Conservation (phyloP, 1,140 invertebrate species). For the Zaprionus capensis region DNA sequence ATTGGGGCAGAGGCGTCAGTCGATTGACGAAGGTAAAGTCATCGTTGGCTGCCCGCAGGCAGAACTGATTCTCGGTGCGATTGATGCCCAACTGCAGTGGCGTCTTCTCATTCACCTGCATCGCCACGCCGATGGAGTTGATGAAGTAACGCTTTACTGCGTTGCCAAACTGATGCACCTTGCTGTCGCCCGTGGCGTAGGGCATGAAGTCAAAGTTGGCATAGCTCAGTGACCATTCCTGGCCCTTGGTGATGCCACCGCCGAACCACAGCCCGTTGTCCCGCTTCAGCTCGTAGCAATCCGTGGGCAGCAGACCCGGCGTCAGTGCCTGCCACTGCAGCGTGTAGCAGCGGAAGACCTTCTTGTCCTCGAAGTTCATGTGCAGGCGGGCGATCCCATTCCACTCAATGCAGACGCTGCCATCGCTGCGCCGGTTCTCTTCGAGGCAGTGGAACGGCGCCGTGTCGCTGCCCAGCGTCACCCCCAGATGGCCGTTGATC, state of each 20-base stretch:
- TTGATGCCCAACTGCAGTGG: slow-evolving; percentile 92
- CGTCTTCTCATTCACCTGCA: slow-evolving; percentile 90
- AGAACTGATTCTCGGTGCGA: slow-evolving; percentile 88
- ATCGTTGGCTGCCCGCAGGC: slow-evolving; percentile 90
- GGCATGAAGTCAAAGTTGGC: slow-evolving; percentile 89
- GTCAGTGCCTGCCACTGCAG: slow-evolving; percentile 91
- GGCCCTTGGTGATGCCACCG: slow-evolving; percentile 90
- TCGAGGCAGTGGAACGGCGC: slow-evolving; percentile 90
- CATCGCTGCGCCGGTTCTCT: slow-evolving; percentile 86
- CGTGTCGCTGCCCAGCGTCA: slow-evolving; percentile 85
- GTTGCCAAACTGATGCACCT: slow-evolving; percentile 91
- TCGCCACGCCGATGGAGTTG: slow-evolving; percentile 92
- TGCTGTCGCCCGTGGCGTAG: slow-evolving; percentile 92
- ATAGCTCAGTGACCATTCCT: slow-evolving; percentile 92
- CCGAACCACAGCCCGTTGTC: slow-evolving; percentile 91
- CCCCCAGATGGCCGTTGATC: slow-evolving; percentile 89
- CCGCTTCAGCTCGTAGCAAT: slow-evolving; percentile 91
- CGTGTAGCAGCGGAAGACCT: slow-evolving; percentile 90
- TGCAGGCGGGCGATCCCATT: slow-evolving; percentile 90
- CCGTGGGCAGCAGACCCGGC: slow-evolving; percentile 88
- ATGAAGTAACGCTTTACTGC: slow-evolving; percentile 93
- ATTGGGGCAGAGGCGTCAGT: slow-evolving; percentile 87
- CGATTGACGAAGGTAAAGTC: slow-evolving; percentile 91
- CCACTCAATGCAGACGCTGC: slow-evolving; percentile 92
- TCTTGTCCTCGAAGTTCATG: slow-evolving; percentile 86